Percentiles rank a stretch among this genome's conserved stretches.
phyloP scores from a whole-genome alignment of 1,140 invertebrate species.

The Drosophila insularis region DNA sequence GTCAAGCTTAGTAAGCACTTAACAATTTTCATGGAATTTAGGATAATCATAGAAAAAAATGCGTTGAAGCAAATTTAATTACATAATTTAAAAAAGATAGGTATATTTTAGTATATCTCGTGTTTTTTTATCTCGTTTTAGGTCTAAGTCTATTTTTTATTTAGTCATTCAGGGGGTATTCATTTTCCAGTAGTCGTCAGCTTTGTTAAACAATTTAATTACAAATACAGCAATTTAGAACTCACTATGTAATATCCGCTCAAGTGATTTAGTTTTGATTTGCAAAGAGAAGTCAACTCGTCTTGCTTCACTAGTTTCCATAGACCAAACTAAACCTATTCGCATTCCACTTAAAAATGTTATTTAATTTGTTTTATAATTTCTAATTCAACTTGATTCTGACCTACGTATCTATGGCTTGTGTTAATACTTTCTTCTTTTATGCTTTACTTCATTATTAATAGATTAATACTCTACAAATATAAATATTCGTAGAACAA shows the following conservation, averaged over 20 bases:
- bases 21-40: neutral
- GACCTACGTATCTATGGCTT: too few relatives aligned
- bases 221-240: neutral
- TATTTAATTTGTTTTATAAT: too few relatives aligned
- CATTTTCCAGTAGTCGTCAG: neutral
- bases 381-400: too few relatives aligned
- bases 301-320: neutral
- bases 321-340: neutral
- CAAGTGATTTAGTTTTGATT: neutral
- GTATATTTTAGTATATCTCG: neutral
- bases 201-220: neutral
- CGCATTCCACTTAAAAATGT: too few relatives aligned
- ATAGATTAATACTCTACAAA: too few relatives aligned
- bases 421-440: too few relatives aligned
- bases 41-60: too few relatives aligned
- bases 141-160: neutral
- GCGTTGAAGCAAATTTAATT: too few relatives aligned
- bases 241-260: neutral
- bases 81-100: too few relatives aligned
- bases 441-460: too few relatives aligned
- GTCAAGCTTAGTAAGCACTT: neutral
- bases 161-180: neutral
- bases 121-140: neutral
- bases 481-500: too few relatives aligned
- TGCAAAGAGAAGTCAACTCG: neutral